Evolutionary conservation across 2,113 vertebrate genomes (phyloP), one percentile per base, ranked within the genome.

Genomic region (Arvicanthis niloticus): DNA sequence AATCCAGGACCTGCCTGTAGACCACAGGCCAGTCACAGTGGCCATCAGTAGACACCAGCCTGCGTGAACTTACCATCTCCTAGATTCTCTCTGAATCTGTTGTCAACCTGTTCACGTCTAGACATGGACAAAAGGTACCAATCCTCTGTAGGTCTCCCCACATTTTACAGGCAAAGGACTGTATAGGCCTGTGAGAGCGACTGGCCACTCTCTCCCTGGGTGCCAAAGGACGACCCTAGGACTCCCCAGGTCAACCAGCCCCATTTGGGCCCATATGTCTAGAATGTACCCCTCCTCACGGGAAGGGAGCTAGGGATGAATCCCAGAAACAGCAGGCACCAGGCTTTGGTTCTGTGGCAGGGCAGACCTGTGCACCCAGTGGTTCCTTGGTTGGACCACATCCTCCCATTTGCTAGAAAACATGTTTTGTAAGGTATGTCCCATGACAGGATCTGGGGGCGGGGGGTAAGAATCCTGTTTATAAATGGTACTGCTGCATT

Each of bases 11-110:
- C 12, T 11, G 5, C 4, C 58, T 7, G 4, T 9, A 5, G 76
- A 62, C 8, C 60, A 67, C 42, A 56, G 40, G 53, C 34, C 89
- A 45, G 26, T 40, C 40, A 26, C 16, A 60, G 45, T 1, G 62
- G 78, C 29, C 15, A 0, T 34, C n/a, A 4, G 7, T 48, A 31
- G 62, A 58, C 12, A 42, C 0, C 1, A 56, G n/a, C 72, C 26
- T 1, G 7, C 21, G 3, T 31, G 26, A 42, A 31, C 19, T 73
- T 75, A 29, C 7, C 0, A 0, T 12, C 26, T 15, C 2, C 1
- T 0, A 13, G 81, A 26, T 0, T 4, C 67, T 65, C 42, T 58
- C 37, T 5, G 29, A 65, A 40, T 65, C 48, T 51, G 21, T 19
- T 26, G 19, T 45, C 5, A 7, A 9, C 56, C 26, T 0, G 4